phyloP scores from a whole-genome alignment of 2,888 invertebrate species.

The Drosophila neonasuta region DNA sequence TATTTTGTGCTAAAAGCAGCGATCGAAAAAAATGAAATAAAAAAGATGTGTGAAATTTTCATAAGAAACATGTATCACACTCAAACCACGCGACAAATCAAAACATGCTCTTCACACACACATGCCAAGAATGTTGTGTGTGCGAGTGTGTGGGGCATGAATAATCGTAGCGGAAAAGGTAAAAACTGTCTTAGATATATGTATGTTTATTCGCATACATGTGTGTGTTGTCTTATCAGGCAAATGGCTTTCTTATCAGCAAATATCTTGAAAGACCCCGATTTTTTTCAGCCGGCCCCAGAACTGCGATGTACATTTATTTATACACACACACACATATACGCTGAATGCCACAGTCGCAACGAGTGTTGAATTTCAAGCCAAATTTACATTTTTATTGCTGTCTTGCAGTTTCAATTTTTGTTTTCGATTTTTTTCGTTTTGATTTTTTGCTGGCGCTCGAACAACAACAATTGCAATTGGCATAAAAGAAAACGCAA shows the following conservation, averaged over 20 bases:
- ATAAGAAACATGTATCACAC: slow-evolving; percentile 47
- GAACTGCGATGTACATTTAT: slow-evolving; percentile 22
- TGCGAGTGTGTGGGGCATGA: slow-evolving; percentile 40
- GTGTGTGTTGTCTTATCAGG: slow-evolving; percentile 46
- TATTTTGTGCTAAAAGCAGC: slow-evolving; percentile 40
- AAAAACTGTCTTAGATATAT: slow-evolving; percentile 39
- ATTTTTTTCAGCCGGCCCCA: slow-evolving; percentile 34
- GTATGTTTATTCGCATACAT: slow-evolving; percentile 19
- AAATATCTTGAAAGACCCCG: slow-evolving; percentile 61
- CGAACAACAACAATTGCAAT: slow-evolving; percentile 1
- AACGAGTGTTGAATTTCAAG: slow-evolving; percentile 45
- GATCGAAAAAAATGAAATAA: slow-evolving; percentile 1
- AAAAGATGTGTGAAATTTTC: slow-evolving; percentile 40
- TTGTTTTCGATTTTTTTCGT: slow-evolving; percentile 2
- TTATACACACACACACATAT: slow-evolving; percentile 1
- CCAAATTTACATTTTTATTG: slow-evolving; percentile 32
- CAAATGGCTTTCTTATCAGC: slow-evolving; percentile 58
- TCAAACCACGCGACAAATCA: slow-evolving; percentile 39
- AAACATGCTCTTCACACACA: slow-evolving; percentile 17
- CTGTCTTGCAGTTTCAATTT: slow-evolving; percentile 27
- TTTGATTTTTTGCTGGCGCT: slow-evolving; percentile 29
- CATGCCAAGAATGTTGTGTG: slow-evolving; percentile 5
- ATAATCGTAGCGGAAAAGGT: slow-evolving; percentile 58
- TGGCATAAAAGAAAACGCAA: slow-evolving; percentile 18
- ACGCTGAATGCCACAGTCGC: slow-evolving; percentile 13